Evolutionary conservation across 2,797 vertebrate species (phyloP).

Genomic region (Pteropus rufus): DNA sequence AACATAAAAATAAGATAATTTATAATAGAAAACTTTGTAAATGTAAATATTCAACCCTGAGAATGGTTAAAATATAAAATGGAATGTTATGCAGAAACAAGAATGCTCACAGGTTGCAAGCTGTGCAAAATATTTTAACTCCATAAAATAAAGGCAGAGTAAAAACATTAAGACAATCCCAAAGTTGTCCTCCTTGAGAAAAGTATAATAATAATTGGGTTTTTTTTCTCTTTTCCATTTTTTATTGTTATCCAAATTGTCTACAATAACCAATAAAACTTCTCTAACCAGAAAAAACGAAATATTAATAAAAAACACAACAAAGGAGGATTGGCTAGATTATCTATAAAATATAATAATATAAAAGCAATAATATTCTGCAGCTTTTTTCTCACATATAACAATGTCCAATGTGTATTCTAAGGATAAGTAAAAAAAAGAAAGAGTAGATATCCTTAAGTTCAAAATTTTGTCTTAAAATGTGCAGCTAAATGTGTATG

Average conservation of each 20-base stretch:
- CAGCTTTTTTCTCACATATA: not conserved
- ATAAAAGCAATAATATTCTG: not conserved
- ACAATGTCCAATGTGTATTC: not conserved
- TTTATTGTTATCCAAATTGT: not conserved
- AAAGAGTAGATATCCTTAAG: not conserved
- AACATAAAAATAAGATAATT: not conserved
- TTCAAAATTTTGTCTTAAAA: not conserved
- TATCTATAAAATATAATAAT: not conserved
- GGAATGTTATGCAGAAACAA: not conserved
- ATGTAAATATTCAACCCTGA: not conserved
- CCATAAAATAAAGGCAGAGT: not conserved
- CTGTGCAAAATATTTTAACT: not conserved
- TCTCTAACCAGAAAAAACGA: not conserved
- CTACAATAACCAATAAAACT: not conserved
- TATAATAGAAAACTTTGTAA: not conserved
- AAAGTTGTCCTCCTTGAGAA: not conserved
- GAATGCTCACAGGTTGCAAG: not conserved
- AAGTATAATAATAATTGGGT: not conserved
- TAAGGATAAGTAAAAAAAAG: not conserved
- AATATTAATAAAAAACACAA: not conserved
- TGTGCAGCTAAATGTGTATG: not conserved
- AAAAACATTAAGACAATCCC: conserved; percentile 3
- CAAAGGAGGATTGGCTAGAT: not conserved
- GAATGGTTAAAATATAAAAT: not conserved
- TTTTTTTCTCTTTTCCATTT: not conserved